Percentiles rank a stretch among this genome's conserved stretches.
Conservation (phyloP, 2,888 invertebrate genomes). For the Lacanobia wlatinum region DNA sequence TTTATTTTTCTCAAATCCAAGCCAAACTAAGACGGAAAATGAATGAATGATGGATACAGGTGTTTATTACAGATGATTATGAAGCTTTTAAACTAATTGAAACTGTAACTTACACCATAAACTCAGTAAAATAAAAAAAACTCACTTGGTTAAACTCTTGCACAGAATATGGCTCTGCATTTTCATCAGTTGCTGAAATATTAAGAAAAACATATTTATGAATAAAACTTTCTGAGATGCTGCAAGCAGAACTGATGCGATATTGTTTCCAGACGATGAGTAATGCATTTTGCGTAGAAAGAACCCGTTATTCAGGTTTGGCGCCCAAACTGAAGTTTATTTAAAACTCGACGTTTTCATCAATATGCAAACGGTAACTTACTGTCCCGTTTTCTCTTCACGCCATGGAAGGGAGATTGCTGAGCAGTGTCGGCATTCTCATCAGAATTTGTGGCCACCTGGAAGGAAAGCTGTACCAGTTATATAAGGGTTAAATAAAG, state of each 20-base stretch:
- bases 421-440: slow-evolving; percentile 53
- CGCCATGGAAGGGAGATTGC: slow-evolving; percentile 61
- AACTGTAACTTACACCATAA: neutral
- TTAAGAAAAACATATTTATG: slow-evolving; percentile 20
- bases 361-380: slow-evolving; percentile 46
- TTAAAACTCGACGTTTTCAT: neutral
- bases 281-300: neutral
- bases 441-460: slow-evolving; percentile 60
- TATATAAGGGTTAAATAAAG: neutral
- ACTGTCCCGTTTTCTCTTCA: slow-evolving; percentile 76
- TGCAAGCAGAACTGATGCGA: neutral
- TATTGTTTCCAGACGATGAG: too few species aligned
- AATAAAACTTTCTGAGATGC: neutral
- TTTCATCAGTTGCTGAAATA: slow-evolving; percentile 70
- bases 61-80: neutral
- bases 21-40: neutral
- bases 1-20: slow-evolving; percentile 8
- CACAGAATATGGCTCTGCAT: slow-evolving; percentile 71
- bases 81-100: neutral
- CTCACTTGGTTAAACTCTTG: slow-evolving; percentile 82
- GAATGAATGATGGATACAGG: slow-evolving; percentile 6
- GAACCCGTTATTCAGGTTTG: neutral
- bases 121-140: slow-evolving; percentile 13
- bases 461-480: slow-evolving; percentile 8
- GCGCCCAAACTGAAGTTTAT: neutral